Percentiles rank a stretch among this genome's conserved stretches.
phyloP scores from a whole-genome alignment of 2,888 invertebrate species.

The Halocaridina rubra region DNA sequence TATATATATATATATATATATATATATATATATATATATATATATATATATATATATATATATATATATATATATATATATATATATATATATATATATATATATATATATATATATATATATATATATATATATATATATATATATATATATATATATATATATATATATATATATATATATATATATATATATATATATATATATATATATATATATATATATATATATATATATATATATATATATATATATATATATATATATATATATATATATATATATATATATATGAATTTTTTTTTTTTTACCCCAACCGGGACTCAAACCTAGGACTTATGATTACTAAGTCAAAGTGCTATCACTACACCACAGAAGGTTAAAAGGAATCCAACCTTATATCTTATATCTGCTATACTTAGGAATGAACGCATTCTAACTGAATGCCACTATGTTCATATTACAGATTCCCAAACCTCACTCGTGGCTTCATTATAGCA shows the following conservation, averaged over 20 bases:
- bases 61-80: background rate
- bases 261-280: background rate
- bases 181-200: background rate
- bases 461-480: no score
- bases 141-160: background rate
- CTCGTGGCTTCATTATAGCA: no score
- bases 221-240: background rate
- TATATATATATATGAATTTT: background rate
- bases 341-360: no score
- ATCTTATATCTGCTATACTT: no score
- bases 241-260: background rate
- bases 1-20: constrained; percentile 5
- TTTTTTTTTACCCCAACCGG: no score
- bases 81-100: background rate
- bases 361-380: no score
- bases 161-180: background rate
- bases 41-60: background rate
- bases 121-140: background rate
- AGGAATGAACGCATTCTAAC: no score
- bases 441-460: no score
- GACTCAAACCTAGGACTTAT: no score
- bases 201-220: background rate
- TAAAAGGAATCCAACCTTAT: no score
- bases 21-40: background rate
- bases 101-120: background rate